Base-by-base conservation (phyloP, 2,888 invertebrate species). In the Oscheius sp. region DNA sequence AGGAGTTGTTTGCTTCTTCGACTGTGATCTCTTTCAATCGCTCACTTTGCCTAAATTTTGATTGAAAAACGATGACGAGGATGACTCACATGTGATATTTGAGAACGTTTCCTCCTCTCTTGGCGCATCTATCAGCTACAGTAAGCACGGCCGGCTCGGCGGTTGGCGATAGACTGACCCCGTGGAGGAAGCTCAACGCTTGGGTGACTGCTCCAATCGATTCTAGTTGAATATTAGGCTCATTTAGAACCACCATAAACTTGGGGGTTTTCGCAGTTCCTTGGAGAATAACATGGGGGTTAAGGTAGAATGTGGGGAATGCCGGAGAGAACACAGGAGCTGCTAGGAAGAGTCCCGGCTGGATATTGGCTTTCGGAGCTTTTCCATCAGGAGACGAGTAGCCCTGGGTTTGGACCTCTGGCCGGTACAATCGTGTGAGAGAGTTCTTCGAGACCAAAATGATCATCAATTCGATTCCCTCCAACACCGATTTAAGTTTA, bases 221-320 rank as follows among this genome's bases (percentile, higher is more conserved):
- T 1, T 17, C 2, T 20, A 61, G n/a, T n/a, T 39, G 23, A 29
- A 42, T 23, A 3, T 25, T 27, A 15, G 61, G 27, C 17, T 61
- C 61, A 17, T 61, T 61, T 3, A 61, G n/a, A 3, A 61, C 29
- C 29, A 61, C 45, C 6, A 17, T 15, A 25, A 45, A 61, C 29
- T 61, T 61, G n/a, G 61, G 29, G n/a, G 61, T 45, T 8, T 31
- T 8, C 5, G 61, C 61, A 4, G 61, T 61, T 20, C 61, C 61
- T 45, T 61, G 42, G 42, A 61, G 61, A 17, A 61, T 27, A 8
- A 29, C 17, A 20, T 61, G 61, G 42, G 61, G 42, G 27, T 61
- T 42, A 0, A 61, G 45, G 31, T 45, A 61, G 45, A 61, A 61
- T 20, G 29, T 45, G 1, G 20, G 20, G 17, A 15, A 25, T 2